Evolutionary conservation across 1,140 invertebrate species (phyloP).

Genomic region (Hypsibius dujardini): DNA sequence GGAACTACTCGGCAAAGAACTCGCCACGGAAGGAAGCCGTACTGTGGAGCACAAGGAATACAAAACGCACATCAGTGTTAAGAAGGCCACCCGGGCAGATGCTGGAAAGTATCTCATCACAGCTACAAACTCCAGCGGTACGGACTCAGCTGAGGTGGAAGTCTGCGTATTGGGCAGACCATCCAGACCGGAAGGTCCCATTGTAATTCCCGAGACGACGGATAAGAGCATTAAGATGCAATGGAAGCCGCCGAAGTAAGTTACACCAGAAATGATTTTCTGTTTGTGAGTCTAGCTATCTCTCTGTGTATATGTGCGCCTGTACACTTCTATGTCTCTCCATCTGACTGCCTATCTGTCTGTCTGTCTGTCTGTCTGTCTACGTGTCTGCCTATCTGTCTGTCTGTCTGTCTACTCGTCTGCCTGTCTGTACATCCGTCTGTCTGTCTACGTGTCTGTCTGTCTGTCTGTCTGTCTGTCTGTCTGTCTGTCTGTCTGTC

Average conservation of each 20-base stretch:
- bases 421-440: too few species aligned
- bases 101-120: constrained; percentile 74
- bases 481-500: too few species aligned
- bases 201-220: constrained; percentile 81
- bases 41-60: constrained; percentile 66
- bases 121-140: constrained; percentile 71
- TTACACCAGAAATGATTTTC: too few species aligned
- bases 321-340: too few species aligned
- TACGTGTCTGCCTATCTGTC: too few species aligned
- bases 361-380: too few species aligned
- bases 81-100: constrained; percentile 62
- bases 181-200: constrained; percentile 72
- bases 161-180: constrained; percentile 72
- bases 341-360: too few species aligned
- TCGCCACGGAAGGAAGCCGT: constrained; percentile 26
- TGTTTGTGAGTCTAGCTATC: too few species aligned
- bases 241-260: constrained; percentile 91
- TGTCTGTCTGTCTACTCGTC: too few species aligned
- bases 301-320: too few species aligned
- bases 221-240: constrained; percentile 83
- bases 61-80: constrained; percentile 69
- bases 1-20: constrained; percentile 44
- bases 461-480: too few species aligned
- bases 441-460: too few species aligned
- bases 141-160: constrained; percentile 71